These are phyloP conservation scores for Morpho helenor DNA, from an alignment of 2,888 invertebrate genomes.

Conservation along the genomic window DNA sequence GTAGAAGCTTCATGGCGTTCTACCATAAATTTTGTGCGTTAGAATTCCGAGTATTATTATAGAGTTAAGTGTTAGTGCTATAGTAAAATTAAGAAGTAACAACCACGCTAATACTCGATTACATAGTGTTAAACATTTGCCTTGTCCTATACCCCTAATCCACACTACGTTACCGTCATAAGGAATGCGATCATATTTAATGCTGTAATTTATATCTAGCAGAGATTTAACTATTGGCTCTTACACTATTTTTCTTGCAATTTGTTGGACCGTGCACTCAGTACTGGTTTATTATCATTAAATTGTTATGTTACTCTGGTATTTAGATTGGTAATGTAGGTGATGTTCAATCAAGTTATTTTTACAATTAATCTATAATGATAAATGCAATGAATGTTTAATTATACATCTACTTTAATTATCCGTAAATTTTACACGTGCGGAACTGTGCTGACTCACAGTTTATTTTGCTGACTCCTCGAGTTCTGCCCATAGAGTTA, in stretches of 20 bases:
- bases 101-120: no score
- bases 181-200: no score
- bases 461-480: neutral
- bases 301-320: constrained; percentile 1
- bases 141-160: no score
- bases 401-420: neutral
- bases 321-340: constrained; percentile 1
- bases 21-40: no score
- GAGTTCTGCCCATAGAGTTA: no score
- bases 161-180: no score
- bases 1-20: no score
- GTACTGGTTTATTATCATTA: constrained; percentile 2
- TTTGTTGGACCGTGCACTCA: constrained; percentile 5
- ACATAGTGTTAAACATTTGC: no score
- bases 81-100: no score
- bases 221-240: neutral
- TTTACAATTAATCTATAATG: neutral
- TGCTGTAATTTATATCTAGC: no score
- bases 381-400: neutral
- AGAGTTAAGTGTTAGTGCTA: no score
- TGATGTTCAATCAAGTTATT: neutral
- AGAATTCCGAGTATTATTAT: no score
- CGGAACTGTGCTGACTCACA: neutral
- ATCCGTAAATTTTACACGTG: neutral
- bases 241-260: neutral